Conservation (phyloP, 2,888 invertebrate genomes). For the Automeris io region DNA sequence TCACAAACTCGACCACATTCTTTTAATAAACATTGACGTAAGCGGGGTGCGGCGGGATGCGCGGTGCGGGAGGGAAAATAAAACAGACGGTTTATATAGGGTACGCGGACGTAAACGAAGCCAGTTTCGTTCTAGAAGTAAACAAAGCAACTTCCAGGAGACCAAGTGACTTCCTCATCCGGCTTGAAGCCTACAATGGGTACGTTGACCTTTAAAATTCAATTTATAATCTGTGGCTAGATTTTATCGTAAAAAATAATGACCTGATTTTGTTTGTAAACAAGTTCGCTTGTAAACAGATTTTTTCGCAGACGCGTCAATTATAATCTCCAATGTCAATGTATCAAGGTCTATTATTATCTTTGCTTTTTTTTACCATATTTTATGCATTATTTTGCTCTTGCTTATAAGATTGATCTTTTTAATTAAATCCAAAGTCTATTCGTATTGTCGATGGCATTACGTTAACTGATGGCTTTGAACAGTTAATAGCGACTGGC, state of each 20-base stretch:
- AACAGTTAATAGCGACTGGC: too few relatives aligned
- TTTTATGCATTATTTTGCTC: too few relatives aligned
- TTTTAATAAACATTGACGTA: constrained; percentile 50
- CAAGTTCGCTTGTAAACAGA: background rate
- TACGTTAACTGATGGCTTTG: too few relatives aligned
- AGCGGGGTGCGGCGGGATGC: constrained; percentile 18
- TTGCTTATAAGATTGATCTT: too few relatives aligned
- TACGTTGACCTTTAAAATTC: constrained; percentile 37
- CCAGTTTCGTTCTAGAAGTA: constrained; percentile 62
- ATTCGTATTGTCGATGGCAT: too few relatives aligned
- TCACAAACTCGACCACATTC: constrained; percentile 13
- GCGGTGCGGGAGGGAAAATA: constrained; percentile 25
- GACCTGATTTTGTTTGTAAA: constrained; percentile 1
- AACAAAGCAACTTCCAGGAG: constrained; percentile 47
- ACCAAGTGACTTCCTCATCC: constrained; percentile 25
- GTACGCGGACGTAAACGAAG: constrained; percentile 40
- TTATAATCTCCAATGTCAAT: background rate
- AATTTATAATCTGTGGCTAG: constrained; percentile 8
- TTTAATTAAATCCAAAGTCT: too few relatives aligned
- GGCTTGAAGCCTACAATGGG: constrained; percentile 55
- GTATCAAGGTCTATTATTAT: background rate
- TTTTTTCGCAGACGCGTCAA: background rate
- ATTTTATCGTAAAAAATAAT: background rate
- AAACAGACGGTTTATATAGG: constrained; percentile 56
- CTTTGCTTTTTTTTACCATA: too few relatives aligned